A percentile compares a stretch with the other conserved stretches of the same genome.
These are phyloP conservation scores for Panzeria rudis DNA, from an alignment of 2,888 invertebrate genomes.

Conservation along the genomic window DNA sequence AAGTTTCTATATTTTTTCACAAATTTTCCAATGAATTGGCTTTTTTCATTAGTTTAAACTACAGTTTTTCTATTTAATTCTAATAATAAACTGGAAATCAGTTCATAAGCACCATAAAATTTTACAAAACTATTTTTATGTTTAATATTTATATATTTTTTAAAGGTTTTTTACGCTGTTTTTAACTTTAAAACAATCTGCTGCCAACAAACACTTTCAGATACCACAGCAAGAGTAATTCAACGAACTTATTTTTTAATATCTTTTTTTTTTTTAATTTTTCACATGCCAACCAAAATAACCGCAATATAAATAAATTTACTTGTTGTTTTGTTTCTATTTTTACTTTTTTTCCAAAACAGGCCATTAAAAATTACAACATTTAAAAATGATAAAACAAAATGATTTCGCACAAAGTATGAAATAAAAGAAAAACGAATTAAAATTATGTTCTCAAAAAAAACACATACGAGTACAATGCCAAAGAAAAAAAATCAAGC, in stretches of 20 bases:
- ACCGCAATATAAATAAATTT: slow-evolving; percentile 63
- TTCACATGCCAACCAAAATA: slow-evolving; percentile 58
- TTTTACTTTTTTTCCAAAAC: neutral
- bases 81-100: slow-evolving; percentile 50
- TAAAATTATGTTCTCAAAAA: slow-evolving; percentile 13
- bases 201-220: slow-evolving; percentile 46
- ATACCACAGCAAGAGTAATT: slow-evolving; percentile 2
- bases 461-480: slow-evolving; percentile 13
- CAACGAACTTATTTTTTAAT: slow-evolving; percentile 12
- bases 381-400: slow-evolving; percentile 43
- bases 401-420: slow-evolving; percentile 28
- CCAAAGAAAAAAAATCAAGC: slow-evolving; percentile 35
- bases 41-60: neutral
- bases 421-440: neutral
- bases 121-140: slow-evolving; percentile 1
- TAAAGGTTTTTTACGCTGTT: neutral
- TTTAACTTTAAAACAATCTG: slow-evolving; percentile 48
- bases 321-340: neutral
- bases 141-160: slow-evolving; percentile 26
- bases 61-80: neutral
- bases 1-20: neutral
- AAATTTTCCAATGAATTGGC: neutral
- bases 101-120: slow-evolving; percentile 39
- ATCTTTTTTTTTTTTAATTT: neutral
- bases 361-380: slow-evolving; percentile 47